These are phyloP conservation scores for Neolamprologus cancellatus DNA, from an alignment of 2,113 vertebrate genomes.

Conservation along the genomic window DNA sequence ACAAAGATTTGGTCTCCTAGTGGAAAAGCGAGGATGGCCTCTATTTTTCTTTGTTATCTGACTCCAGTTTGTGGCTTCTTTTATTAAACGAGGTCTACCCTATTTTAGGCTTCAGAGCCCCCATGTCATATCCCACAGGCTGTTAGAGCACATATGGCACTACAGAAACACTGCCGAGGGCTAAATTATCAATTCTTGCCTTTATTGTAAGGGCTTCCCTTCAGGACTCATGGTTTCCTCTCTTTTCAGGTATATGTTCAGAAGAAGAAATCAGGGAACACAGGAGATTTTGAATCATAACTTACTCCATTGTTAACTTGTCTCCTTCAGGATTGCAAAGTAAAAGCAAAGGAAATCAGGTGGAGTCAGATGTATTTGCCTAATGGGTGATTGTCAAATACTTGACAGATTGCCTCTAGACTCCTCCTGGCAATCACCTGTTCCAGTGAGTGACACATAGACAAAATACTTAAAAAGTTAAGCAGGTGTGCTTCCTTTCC, in stretches of 20 bases:
- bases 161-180: slow-evolving; percentile 29
- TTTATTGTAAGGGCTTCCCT: slow-evolving; percentile 16
- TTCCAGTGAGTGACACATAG: slow-evolving; percentile 3
- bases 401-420: neutral
- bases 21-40: neutral
- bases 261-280: neutral
- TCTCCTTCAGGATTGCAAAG: neutral
- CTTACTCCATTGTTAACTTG: neutral
- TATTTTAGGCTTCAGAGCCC: slow-evolving; percentile 56
- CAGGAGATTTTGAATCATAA: neutral
- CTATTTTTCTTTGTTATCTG: slow-evolving; percentile 1
- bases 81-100: slow-evolving; percentile 30
- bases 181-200: slow-evolving; percentile 29
- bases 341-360: neutral
- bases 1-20: neutral
- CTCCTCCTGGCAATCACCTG: neutral
- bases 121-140: slow-evolving; percentile 36
- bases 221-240: neutral
- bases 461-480: slow-evolving; percentile 6
- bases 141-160: slow-evolving; percentile 39
- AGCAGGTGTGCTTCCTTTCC: slow-evolving; percentile 1
- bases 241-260: neutral
- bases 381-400: neutral
- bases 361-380: neutral
- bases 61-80: slow-evolving; percentile 1